phyloP scores from a whole-genome alignment of 2,113 vertebrate species.

The Dissostichus mawsoni region DNA sequence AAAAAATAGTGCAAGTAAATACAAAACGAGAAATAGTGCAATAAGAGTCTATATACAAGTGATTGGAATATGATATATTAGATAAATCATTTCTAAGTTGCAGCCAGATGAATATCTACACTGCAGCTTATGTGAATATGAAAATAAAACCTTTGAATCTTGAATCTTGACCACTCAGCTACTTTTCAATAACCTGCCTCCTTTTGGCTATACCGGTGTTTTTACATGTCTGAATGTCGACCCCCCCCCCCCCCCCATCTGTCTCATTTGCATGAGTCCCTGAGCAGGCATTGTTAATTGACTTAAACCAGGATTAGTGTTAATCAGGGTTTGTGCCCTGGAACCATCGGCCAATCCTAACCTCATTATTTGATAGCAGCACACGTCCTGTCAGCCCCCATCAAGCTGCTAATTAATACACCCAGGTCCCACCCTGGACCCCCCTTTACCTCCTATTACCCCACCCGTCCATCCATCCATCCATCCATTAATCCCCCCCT shows the following conservation, averaged over 20 bases:
- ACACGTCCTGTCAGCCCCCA: slow-evolving; percentile 79
- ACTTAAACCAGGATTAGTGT: slow-evolving; percentile 83
- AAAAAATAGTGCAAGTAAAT: too few species aligned
- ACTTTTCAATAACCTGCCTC: not conserved
- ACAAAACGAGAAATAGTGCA: too few species aligned
- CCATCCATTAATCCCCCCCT: not conserved
- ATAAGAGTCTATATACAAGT: too few species aligned
- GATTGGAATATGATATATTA: too few species aligned
- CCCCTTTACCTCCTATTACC: slow-evolving; percentile 24
- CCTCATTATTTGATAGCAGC: slow-evolving; percentile 86
- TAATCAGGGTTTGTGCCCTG: slow-evolving; percentile 82
- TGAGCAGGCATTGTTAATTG: slow-evolving; percentile 80
- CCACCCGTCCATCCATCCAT: not conserved
- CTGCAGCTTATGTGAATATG: too few species aligned
- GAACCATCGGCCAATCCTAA: slow-evolving; percentile 80
- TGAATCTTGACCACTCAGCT: too few species aligned
- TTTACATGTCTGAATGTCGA: slow-evolving; percentile 49
- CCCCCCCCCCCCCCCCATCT: slow-evolving; percentile 44
- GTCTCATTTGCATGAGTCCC: slow-evolving; percentile 79
- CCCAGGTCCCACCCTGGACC: slow-evolving; percentile 44
- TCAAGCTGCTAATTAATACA: slow-evolving; percentile 81
- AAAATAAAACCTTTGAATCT: too few species aligned
- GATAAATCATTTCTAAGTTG: too few species aligned
- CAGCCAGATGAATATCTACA: too few species aligned
- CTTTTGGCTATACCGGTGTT: slow-evolving; percentile 12